These are phyloP conservation scores for Psephotus haematonotus DNA, from an alignment of 2,113 vertebrate species.

Conservation along the genomic window DNA sequence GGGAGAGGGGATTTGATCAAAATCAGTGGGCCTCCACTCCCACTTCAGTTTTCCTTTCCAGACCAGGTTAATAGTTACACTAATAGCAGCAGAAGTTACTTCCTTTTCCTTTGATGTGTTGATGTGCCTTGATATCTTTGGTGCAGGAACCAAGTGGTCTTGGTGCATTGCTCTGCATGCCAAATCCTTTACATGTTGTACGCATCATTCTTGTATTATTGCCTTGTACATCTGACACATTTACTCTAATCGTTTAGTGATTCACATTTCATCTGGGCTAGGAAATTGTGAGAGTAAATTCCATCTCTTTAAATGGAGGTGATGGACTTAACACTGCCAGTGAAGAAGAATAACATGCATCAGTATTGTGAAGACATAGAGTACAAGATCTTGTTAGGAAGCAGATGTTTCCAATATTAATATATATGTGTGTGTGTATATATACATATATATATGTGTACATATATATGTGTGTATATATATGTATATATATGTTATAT, in stretches of 20 bases:
- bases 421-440: not conserved
- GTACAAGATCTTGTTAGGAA: not conserved
- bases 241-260: not conserved
- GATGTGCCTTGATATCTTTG: not conserved
- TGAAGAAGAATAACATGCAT: not conserved
- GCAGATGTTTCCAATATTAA: not conserved
- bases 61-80: not conserved
- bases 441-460: not conserved
- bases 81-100: not conserved
- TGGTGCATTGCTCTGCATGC: not conserved
- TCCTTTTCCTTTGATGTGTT: not conserved
- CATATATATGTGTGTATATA: not conserved
- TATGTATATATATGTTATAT: not conserved
- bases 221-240: not conserved
- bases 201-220: not conserved
- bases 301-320: not conserved
- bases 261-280: not conserved
- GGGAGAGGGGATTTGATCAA: not conserved
- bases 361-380: not conserved
- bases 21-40: not conserved
- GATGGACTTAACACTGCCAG: not conserved
- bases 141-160: not conserved
- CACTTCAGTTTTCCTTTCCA: not conserved
- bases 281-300: not conserved
- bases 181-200: not conserved